Evolutionary conservation across 1,140 invertebrate species (phyloP).

Genomic region (Aphis gossypii): DNA sequence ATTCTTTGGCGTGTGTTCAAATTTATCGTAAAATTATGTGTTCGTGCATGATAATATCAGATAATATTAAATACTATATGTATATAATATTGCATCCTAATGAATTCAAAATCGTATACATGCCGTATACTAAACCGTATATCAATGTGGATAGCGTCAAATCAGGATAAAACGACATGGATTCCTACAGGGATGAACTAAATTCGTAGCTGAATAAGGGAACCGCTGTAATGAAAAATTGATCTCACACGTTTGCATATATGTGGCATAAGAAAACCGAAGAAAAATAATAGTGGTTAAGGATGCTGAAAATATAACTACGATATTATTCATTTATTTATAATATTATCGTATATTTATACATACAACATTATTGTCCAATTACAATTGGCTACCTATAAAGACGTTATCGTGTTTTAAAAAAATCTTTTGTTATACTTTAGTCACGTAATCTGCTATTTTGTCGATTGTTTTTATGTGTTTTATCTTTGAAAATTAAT

Average conservation of each 20-base stretch:
- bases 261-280: neutral
- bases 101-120: neutral
- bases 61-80: neutral
- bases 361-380: neutral
- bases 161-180: neutral
- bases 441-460: neutral
- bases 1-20: neutral
- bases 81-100: neutral
- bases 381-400: neutral
- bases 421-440: slow-evolving; percentile 1
- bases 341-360: neutral
- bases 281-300: neutral
- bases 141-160: neutral
- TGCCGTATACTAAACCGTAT: neutral
- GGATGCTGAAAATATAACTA: neutral
- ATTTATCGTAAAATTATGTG: neutral
- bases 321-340: too few species aligned
- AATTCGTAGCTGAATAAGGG: neutral
- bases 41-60: neutral
- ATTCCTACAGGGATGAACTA: neutral
- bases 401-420: neutral
- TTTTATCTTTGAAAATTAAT: neutral
- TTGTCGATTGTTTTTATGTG: neutral
- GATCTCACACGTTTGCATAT: neutral
- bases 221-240: neutral